Conservation (phyloP, 1,140 invertebrate species). For the Centruroides vittatus region DNA sequence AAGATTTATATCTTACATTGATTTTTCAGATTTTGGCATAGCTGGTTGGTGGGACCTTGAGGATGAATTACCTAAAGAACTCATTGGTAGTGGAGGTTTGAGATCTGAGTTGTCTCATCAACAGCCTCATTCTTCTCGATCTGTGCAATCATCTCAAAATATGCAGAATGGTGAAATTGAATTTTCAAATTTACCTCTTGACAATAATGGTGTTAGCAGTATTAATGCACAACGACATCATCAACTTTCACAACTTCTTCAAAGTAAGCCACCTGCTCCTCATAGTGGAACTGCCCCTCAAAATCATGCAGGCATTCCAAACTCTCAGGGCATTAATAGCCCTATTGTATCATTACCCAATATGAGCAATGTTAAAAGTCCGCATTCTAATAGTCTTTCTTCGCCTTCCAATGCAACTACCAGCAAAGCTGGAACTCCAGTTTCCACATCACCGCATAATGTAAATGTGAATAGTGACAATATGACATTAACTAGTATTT, state of each 20-base stretch:
- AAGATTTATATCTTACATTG: too few relatives aligned
- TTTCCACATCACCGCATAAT: slow-evolving; percentile 8
- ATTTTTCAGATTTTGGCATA: slow-evolving; percentile 42
- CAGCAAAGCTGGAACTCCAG: slow-evolving; percentile 12
- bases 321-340: slow-evolving; percentile 7
- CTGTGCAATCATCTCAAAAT: slow-evolving; percentile 4
- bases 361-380: slow-evolving; percentile 25
- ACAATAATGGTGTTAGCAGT: slow-evolving; percentile 7
- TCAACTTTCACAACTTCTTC: slow-evolving; percentile 18
- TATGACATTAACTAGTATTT: slow-evolving; percentile 13
- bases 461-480: slow-evolving; percentile 12
- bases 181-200: slow-evolving; percentile 5
- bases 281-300: slow-evolving; percentile 7
- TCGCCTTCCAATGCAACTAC: slow-evolving; percentile 15
- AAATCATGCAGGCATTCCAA: slow-evolving; percentile 6
- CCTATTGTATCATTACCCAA: slow-evolving; percentile 12
- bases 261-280: slow-evolving; percentile 13
- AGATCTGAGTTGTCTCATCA: slow-evolving; percentile 11
- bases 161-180: slow-evolving; percentile 24
- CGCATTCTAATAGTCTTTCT: slow-evolving; percentile 19
- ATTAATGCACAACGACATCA: slow-evolving; percentile 13
- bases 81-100: slow-evolving; percentile 38
- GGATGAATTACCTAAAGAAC: slow-evolving; percentile 82
- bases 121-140: slow-evolving; percentile 8
- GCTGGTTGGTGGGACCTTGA: slow-evolving; percentile 60